Evolutionary conservation across 2,888 invertebrate species (phyloP), one percentile per base, ranked within the genome.

Genomic region (Eupithecia inturbata): DNA sequence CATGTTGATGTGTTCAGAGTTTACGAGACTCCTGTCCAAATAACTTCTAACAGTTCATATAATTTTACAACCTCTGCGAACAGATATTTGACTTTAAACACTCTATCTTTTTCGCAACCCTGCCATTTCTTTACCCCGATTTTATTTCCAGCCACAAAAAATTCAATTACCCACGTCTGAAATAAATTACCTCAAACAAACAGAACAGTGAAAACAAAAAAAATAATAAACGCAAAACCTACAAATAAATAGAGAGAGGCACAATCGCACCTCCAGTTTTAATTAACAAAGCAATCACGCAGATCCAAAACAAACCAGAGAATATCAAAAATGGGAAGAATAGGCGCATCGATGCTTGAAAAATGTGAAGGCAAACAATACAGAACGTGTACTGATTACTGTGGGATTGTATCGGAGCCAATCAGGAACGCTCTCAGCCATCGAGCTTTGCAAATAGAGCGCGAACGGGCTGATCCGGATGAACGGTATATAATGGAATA

Each of bases 391-490:
- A 79, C 82, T 89, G 88, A 89, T 89, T 88, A 88, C 83, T 67
- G 77, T 73, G 79, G 84, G 82, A 87, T 86, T 82, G 88, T 84
- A 82, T 77, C 78, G 82, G 80, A 88, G 84, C 88, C 89, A 89
- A 89, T 89, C 88, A 83, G 79, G 71, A 74, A 77, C 82, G 81
- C 85, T 86, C 84, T 84, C 84, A 77, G 83, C 80, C 79, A 84
- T 82, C 82, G 82, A 85, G 80, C 82, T 80, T 83, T 80, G 85
- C 84, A 85, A 87, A 88, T 85, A 86, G 79, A 82, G 78, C 81
- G 78, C 57, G 71, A 57, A 57, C 26, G 67, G 31, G 39, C 4
- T 16, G 28, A n/a, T 28, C 26, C 64, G 72, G 73, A 60, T 12
- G 3, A 66, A 78, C 81, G 83, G 81, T 77, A 68, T 31, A 57